Conservation (phyloP, 2,113 vertebrate species). For the Sardina pilchardus region DNA sequence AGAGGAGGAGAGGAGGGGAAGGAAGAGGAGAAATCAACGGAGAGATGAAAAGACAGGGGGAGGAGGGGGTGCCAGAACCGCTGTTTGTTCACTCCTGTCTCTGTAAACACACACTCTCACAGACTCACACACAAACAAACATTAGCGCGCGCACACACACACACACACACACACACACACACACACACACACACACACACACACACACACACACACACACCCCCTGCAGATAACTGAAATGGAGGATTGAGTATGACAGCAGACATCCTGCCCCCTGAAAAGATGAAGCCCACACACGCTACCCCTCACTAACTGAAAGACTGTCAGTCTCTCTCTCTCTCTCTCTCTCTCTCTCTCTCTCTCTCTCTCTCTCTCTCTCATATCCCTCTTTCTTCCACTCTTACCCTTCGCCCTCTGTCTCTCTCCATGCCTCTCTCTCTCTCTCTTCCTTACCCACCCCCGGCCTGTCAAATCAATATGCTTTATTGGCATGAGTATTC, state of each 20-base stretch:
- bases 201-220: conserved; percentile 11
- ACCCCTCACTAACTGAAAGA: not conserved
- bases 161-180: conserved; percentile 23
- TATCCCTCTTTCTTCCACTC: not conserved
- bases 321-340: not conserved
- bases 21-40: not conserved
- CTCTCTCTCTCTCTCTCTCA: not conserved
- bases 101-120: not conserved
- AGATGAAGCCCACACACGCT: conserved; percentile 31
- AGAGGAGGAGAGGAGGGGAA: conserved; percentile 5
- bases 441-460: not conserved
- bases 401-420: not conserved
- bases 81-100: conserved; percentile 23
- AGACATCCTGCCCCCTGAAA: conserved; percentile 30
- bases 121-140: not conserved
- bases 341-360: not conserved
- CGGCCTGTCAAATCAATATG: too few species aligned
- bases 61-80: not conserved
- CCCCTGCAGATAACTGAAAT: conserved; percentile 31
- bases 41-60: not conserved
- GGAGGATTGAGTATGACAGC: conserved; percentile 46
- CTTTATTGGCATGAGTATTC: too few species aligned
- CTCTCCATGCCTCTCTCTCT: not conserved
- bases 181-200: conserved; percentile 2
- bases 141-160: too few species aligned